Evolutionary conservation across 2,888 invertebrate species (phyloP).

Genomic region (Vandiemenella viatica): DNA sequence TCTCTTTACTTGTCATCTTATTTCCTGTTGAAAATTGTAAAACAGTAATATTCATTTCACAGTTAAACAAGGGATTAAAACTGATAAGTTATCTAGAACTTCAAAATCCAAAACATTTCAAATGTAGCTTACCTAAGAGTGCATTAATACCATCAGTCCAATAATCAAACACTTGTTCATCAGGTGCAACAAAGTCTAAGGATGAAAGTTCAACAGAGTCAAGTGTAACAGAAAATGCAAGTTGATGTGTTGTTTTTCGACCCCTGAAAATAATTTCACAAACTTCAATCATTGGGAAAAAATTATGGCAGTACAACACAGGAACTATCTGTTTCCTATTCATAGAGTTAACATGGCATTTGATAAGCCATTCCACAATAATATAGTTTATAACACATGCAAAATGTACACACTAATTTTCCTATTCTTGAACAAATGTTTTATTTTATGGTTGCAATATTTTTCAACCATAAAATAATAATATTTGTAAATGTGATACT

Average conservation of each 20-base stretch:
- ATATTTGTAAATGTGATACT: too few relatives aligned
- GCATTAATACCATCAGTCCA: slow-evolving; percentile 96
- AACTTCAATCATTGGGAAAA: too few relatives aligned
- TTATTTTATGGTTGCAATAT: too few relatives aligned
- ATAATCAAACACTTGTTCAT: slow-evolving; percentile 72
- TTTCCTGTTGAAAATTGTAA: slow-evolving; percentile 36
- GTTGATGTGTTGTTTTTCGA: slow-evolving; percentile 63
- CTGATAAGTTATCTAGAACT: not conserved
- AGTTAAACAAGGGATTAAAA: not conserved
- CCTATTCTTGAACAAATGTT: too few relatives aligned
- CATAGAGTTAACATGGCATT: too few relatives aligned
- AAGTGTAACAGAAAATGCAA: slow-evolving; percentile 71
- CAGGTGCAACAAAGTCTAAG: slow-evolving; percentile 83
- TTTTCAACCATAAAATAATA: too few relatives aligned
- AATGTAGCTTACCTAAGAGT: slow-evolving; percentile 41
- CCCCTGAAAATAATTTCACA: slow-evolving; percentile 34
- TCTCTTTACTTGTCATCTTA: slow-evolving; percentile 77
- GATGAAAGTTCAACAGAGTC: slow-evolving; percentile 71
- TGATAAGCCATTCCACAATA: too few relatives aligned
- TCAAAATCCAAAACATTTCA: not conserved
- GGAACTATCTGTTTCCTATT: too few relatives aligned
- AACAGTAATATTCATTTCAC: not conserved
- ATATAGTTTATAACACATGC: too few relatives aligned
- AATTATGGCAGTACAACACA: too few relatives aligned
- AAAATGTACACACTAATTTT: too few relatives aligned